phyloP scores from a whole-genome alignment of 2,113 vertebrate species.

The Raja brachyura region DNA sequence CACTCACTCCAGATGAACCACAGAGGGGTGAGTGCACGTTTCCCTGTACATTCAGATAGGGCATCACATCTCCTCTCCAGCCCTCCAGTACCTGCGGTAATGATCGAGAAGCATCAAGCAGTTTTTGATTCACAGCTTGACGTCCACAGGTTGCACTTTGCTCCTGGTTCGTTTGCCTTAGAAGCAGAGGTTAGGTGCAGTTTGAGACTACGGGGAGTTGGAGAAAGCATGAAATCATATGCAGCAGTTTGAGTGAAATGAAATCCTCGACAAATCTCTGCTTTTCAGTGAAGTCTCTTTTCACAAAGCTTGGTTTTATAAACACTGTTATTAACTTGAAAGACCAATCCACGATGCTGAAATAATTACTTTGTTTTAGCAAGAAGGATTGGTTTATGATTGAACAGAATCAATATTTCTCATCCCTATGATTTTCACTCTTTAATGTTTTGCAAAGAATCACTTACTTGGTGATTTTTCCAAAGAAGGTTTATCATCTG shows the following conservation, averaged over 20 bases:
- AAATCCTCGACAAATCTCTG: background rate
- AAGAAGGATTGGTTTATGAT: background rate
- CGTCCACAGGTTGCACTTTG: background rate
- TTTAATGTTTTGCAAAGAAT: background rate
- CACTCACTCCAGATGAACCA: too few relatives aligned
- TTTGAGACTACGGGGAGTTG: background rate
- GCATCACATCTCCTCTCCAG: background rate
- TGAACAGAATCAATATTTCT: slow-evolving; percentile 17
- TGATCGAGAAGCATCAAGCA: background rate
- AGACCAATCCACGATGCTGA: background rate
- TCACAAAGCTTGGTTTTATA: background rate
- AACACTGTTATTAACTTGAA: background rate
- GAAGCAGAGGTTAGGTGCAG: background rate
- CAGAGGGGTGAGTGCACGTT: background rate
- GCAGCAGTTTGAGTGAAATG: background rate
- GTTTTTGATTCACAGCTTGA: background rate
- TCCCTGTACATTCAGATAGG: background rate
- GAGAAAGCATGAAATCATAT: background rate
- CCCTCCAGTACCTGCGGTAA: background rate
- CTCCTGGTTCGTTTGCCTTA: background rate
- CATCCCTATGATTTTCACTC: background rate
- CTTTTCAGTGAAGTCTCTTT: background rate
- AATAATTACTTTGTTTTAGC: background rate
- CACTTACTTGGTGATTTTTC: background rate
- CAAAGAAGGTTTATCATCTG: background rate